A percentile compares a stretch with the other conserved stretches of the same genome.
These are phyloP conservation scores for Babylonia areolata DNA, from an alignment of 1,140 invertebrate genomes.

Conservation along the genomic window DNA sequence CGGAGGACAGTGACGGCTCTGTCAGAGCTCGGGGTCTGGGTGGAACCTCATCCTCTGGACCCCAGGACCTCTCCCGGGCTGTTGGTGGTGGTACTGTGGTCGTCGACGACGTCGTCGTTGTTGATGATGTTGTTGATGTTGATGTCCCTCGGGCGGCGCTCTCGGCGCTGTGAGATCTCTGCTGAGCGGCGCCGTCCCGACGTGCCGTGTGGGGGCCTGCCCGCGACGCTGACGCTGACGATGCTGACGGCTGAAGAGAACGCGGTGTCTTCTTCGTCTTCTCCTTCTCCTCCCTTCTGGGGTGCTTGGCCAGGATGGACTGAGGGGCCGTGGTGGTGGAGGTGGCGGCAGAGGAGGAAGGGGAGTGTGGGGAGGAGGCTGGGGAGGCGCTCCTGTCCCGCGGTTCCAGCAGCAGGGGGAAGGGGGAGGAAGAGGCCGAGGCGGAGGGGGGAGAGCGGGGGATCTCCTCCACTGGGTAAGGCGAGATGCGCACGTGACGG, in stretches of 20 bases:
- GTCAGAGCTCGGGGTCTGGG: not conserved
- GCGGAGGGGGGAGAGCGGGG: not conserved
- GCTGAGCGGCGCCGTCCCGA: not conserved
- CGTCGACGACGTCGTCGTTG: too few relatives aligned
- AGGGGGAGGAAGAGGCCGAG: not conserved
- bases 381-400: slow-evolving; percentile 8
- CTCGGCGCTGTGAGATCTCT: not conserved
- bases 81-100: too few relatives aligned
- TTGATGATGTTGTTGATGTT: too few relatives aligned
- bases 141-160: not conserved
- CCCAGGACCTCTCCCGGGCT: not conserved
- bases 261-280: not conserved
- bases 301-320: slow-evolving; percentile 2
- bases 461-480: slow-evolving; percentile 3
- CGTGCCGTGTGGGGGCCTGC: not conserved
- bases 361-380: not conserved
- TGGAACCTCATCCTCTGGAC: not conserved
- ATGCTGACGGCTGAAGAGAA: not conserved
- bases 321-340: not conserved
- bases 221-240: not conserved
- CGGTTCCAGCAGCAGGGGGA: too few relatives aligned
- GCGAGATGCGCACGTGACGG: slow-evolving; percentile 5
- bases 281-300: not conserved
- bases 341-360: too few relatives aligned
- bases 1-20: not conserved